A percentile compares a stretch with the other conserved stretches of the same genome.
Conservation (phyloP, 2,888 invertebrate species). For the Dinocampus coccinellae region DNA sequence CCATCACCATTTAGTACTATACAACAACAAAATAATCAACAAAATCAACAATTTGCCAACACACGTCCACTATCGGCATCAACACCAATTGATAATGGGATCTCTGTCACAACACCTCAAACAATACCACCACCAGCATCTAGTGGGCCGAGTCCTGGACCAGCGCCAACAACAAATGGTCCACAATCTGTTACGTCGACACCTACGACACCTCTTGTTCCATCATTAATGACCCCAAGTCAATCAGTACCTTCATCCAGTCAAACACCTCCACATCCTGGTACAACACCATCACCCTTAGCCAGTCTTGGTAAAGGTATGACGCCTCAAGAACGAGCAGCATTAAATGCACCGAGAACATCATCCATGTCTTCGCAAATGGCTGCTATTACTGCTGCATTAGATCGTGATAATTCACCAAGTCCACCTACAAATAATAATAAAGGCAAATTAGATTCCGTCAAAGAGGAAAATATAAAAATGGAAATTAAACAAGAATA, state of each 20-base stretch:
- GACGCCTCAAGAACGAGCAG: slow-evolving; percentile 72
- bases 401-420: slow-evolving; percentile 77
- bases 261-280: slow-evolving; percentile 69
- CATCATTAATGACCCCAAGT: slow-evolving; percentile 73
- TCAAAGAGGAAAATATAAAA: slow-evolving; percentile 75
- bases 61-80: slow-evolving; percentile 66
- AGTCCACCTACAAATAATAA: slow-evolving; percentile 73
- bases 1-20: slow-evolving; percentile 73
- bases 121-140: slow-evolving; percentile 67
- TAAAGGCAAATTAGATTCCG: slow-evolving; percentile 74
- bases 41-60: slow-evolving; percentile 65
- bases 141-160: slow-evolving; percentile 64
- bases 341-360: slow-evolving; percentile 69
- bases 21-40: slow-evolving; percentile 60
- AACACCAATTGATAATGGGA: slow-evolving; percentile 62
- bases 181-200: slow-evolving; percentile 68
- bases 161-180: slow-evolving; percentile 63
- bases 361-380: slow-evolving; percentile 79
- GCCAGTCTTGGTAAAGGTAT: slow-evolving; percentile 72
- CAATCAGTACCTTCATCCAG: slow-evolving; percentile 76
- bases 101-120: slow-evolving; percentile 72
- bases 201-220: slow-evolving; percentile 67
- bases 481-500: slow-evolving; percentile 78
- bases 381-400: slow-evolving; percentile 80
- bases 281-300: slow-evolving; percentile 65